These are phyloP conservation scores for Puma concolor DNA, from an alignment of 2,113 vertebrate genomes.

Conservation along the genomic window DNA sequence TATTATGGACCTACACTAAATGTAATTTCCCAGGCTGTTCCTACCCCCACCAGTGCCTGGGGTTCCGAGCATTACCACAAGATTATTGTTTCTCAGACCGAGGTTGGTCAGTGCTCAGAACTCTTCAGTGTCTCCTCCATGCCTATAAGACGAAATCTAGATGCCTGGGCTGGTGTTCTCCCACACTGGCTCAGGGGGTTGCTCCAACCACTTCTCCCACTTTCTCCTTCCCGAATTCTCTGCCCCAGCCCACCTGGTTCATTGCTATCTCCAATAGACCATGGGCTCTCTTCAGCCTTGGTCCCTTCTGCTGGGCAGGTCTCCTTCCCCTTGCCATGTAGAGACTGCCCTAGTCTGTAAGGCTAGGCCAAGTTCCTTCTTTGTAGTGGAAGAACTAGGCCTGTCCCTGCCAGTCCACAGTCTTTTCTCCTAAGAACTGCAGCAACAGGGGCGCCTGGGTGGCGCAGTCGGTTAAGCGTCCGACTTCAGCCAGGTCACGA, in stretches of 20 bases:
- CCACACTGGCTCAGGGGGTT: not conserved
- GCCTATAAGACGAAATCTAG: not conserved
- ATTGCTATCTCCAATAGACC: not conserved
- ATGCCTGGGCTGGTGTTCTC: not conserved
- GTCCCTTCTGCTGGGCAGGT: not conserved
- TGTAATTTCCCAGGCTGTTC: not conserved
- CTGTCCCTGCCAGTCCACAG: not conserved
- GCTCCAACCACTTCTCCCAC: not conserved
- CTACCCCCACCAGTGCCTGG: not conserved
- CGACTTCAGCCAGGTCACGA: no score
- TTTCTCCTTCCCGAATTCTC: not conserved
- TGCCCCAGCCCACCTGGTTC: not conserved
- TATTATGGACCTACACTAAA: not conserved
- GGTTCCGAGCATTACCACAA: not conserved
- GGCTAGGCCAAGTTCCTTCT: not conserved
- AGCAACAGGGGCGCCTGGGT: no score
- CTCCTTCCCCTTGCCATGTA: not conserved
- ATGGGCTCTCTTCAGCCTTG: not conserved
- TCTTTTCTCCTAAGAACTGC: not conserved
- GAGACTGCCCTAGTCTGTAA: not conserved
- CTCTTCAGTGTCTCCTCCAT: not conserved
- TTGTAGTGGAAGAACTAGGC: not conserved
- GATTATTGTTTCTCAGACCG: not conserved
- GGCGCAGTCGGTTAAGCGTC: no score
- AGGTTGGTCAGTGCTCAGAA: not conserved